These are phyloP conservation scores for Salminus brasiliensis DNA, from an alignment of 2,113 vertebrate genomes.

Conservation along the genomic window DNA sequence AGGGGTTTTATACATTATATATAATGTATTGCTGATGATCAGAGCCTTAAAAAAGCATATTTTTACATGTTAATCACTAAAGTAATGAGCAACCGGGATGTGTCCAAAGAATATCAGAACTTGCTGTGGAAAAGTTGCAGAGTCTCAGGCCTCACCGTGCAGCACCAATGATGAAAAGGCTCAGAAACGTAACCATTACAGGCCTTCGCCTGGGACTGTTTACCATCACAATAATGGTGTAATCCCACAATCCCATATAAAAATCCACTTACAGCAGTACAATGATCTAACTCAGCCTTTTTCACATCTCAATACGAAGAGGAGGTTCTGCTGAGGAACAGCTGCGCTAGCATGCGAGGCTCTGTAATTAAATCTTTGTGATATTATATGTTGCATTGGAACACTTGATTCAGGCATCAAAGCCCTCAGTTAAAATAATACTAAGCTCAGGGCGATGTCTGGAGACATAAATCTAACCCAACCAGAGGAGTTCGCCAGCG, in stretches of 20 bases:
- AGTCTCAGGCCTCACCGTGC: not conserved
- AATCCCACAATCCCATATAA: conserved; percentile 20
- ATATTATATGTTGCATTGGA: conserved; percentile 56
- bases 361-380: conserved; percentile 49
- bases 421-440: conserved; percentile 47
- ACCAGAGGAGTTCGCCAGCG: conserved; percentile 50
- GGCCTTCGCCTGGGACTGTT: conserved; percentile 8
- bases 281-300: conserved; percentile 10
- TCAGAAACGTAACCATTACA: not conserved
- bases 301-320: conserved; percentile 23
- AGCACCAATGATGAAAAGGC: not conserved
- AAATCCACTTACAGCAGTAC: not conserved
- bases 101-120: conserved; percentile 1
- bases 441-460: conserved; percentile 58
- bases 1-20: conserved; percentile 42
- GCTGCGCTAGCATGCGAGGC: conserved; percentile 34
- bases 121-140: not conserved
- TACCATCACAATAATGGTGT: conserved; percentile 11
- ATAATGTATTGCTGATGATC: conserved; percentile 25
- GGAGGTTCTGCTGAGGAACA: conserved; percentile 9
- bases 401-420: conserved; percentile 43
- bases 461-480: conserved; percentile 56
- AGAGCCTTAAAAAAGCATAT: conserved; percentile 7
- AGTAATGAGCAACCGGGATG: conserved; percentile 20
- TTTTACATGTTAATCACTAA: conserved; percentile 24